Percentiles rank a stretch among this genome's conserved stretches.
Evolutionary conservation across 2,888 invertebrate species (phyloP).

Genomic region (Seira ritae): DNA sequence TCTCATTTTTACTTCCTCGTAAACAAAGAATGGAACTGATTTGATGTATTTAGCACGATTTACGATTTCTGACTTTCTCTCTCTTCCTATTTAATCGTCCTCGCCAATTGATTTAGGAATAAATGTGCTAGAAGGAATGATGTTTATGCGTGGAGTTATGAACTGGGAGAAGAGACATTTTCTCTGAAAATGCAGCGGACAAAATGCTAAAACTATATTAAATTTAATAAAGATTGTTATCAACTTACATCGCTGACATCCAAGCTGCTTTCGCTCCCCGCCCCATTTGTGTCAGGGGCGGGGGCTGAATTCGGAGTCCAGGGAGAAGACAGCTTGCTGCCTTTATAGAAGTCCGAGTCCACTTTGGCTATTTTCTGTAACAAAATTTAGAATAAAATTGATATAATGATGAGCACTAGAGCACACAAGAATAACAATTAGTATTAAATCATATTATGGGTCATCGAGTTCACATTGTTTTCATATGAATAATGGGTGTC

Average conservation of each 20-base stretch:
- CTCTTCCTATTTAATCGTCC: too few relatives aligned
- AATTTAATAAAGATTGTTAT: constrained; percentile 3
- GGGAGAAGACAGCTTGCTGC: constrained; percentile 96
- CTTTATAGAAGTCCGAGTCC: constrained; percentile 69
- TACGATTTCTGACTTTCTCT: background rate
- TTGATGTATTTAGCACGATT: background rate
- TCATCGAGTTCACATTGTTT: too few relatives aligned
- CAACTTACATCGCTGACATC: constrained; percentile 86
- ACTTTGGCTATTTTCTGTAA: constrained; percentile 61
- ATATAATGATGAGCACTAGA: too few relatives aligned
- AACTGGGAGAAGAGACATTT: too few relatives aligned
- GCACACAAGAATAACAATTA: too few relatives aligned
- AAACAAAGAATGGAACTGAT: constrained; percentile 14
- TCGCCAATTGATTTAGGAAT: too few relatives aligned
- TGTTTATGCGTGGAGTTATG: too few relatives aligned
- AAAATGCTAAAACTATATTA: constrained; percentile 18
- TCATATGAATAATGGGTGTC: too few relatives aligned
- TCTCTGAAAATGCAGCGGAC: too few relatives aligned
- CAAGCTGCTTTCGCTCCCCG: constrained; percentile 89
- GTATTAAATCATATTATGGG: too few relatives aligned
- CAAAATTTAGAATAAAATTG: background rate
- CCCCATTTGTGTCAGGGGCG: constrained; percentile 92
- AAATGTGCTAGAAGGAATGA: too few relatives aligned
- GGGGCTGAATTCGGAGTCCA: constrained; percentile 93
- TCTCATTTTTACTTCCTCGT: constrained; percentile 46